These are phyloP conservation scores for Dasypus novemcinctus DNA, from an alignment of 2,113 vertebrate species.

Conservation along the genomic window DNA sequence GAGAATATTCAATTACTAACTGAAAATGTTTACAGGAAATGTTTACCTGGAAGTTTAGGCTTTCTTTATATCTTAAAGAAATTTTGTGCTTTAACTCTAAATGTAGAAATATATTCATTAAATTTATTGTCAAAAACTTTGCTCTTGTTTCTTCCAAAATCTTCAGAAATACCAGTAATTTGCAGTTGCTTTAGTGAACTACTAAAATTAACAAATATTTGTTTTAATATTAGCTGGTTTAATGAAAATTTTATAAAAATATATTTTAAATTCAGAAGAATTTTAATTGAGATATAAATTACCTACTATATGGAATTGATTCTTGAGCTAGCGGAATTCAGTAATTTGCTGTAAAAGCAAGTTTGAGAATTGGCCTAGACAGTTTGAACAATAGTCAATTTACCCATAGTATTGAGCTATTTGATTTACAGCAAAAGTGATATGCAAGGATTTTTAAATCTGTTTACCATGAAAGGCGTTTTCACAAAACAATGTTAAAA, in stretches of 20 bases:
- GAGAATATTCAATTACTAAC: constrained; percentile 51
- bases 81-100: not conserved
- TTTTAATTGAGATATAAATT: not conserved
- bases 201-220: not conserved
- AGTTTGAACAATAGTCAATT: constrained; percentile 1
- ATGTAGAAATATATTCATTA: not conserved
- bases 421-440: constrained; percentile 21
- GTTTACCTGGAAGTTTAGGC: not conserved
- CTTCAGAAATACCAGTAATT: not conserved
- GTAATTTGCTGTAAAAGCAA: not conserved
- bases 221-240: not conserved
- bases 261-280: constrained; percentile 13
- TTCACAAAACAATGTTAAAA: constrained; percentile 8
- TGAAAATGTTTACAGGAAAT: not conserved
- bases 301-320: not conserved
- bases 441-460: constrained; percentile 17
- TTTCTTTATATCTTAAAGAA: not conserved
- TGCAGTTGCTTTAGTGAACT: not conserved
- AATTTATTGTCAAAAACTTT: not conserved
- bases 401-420: not conserved
- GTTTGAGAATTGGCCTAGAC: constrained; percentile 25
- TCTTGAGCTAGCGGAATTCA: constrained; percentile 31
- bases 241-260: not conserved
- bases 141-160: not conserved
- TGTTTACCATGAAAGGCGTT: not conserved